Evolutionary conservation across 1,140 invertebrate genomes (phyloP).

Genomic region (Heliothis subflexa): DNA sequence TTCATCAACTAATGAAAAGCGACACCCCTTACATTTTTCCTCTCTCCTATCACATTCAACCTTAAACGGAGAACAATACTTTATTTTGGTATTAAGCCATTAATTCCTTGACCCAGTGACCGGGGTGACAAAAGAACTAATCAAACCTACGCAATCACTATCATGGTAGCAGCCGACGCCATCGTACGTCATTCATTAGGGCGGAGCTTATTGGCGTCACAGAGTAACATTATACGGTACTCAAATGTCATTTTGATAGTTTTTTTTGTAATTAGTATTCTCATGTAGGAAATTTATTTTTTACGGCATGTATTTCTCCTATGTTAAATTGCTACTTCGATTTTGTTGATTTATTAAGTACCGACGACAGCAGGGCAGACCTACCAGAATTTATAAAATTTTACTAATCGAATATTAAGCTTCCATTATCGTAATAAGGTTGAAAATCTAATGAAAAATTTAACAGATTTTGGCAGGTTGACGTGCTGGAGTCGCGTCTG

Average conservation of each 20-base stretch:
- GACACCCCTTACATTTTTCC: neutral
- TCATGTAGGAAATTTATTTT: neutral
- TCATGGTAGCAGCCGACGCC: slow-evolving; percentile 17
- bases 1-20: neutral
- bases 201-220: slow-evolving; percentile 6
- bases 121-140: slow-evolving; percentile 41
- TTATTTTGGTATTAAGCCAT: slow-evolving; percentile 35
- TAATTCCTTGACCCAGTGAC: slow-evolving; percentile 50
- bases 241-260: neutral
- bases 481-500: too few relatives aligned
- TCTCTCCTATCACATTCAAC: neutral
- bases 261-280: neutral
- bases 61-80: neutral
- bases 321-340: too few relatives aligned
- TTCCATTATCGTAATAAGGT: too few relatives aligned
- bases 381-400: too few relatives aligned
- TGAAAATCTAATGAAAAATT: too few relatives aligned
- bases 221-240: slow-evolving; percentile 12
- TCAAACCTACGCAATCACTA: slow-evolving; percentile 45
- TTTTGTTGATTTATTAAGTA: too few relatives aligned
- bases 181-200: slow-evolving; percentile 55
- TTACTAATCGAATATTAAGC: too few relatives aligned
- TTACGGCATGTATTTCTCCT: neutral
- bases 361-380: too few relatives aligned
- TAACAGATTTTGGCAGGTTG: too few relatives aligned